Conservation (phyloP, 2,888 invertebrate genomes). For the Protonemura montana region DNA sequence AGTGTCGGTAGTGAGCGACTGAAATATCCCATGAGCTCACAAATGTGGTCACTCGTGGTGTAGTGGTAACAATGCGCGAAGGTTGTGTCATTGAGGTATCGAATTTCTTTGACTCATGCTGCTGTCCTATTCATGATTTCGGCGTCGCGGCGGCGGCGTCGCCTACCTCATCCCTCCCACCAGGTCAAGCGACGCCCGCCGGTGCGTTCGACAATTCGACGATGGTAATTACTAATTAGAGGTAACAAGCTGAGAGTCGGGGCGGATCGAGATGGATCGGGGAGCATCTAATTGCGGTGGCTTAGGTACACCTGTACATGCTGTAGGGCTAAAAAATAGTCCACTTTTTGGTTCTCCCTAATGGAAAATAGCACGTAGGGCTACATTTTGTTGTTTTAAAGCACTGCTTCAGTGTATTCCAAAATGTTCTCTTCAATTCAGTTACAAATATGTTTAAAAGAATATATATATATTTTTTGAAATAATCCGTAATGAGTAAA, state of each 20-base stretch:
- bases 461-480: too few species aligned
- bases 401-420: too few species aligned
- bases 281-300: background rate
- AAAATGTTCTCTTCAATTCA: too few species aligned
- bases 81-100: conserved; percentile 13
- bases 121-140: conserved; percentile 4
- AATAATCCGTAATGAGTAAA: too few species aligned
- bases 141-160: background rate
- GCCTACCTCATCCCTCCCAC: background rate
- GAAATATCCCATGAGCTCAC: background rate
- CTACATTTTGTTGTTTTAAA: too few species aligned
- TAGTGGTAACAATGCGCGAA: background rate
- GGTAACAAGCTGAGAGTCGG: background rate
- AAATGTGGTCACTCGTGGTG: background rate
- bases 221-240: background rate
- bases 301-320: too few species aligned
- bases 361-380: too few species aligned
- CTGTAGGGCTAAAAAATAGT: too few species aligned
- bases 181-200: background rate
- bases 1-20: background rate
- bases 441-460: too few species aligned
- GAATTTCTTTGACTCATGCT: background rate
- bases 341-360: too few species aligned
- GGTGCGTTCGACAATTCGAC: background rate
- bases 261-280: background rate